These are phyloP conservation scores for Branchipolynoe longqiensis DNA, from an alignment of 2,888 invertebrate genomes.

Conservation along the genomic window DNA sequence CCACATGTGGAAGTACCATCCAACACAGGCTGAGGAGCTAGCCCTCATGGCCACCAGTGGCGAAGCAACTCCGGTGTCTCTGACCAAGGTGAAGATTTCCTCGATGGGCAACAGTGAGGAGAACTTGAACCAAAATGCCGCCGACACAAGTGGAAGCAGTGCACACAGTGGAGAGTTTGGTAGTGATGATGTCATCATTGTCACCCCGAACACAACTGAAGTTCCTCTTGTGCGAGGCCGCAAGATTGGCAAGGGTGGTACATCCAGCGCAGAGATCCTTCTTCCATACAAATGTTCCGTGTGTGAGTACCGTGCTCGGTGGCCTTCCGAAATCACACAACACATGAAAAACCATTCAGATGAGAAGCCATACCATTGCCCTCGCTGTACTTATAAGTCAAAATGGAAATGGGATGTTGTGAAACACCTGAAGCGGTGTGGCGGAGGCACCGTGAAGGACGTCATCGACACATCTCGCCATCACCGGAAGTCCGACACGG, in stretches of 20 bases:
- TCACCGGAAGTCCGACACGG: background rate
- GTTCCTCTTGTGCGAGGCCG: constrained; percentile 29
- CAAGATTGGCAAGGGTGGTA: constrained; percentile 43
- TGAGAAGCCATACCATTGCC: constrained; percentile 81
- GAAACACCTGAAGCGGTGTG: constrained; percentile 81
- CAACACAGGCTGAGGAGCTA: constrained; percentile 29
- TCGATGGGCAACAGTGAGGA: background rate
- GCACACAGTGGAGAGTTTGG: constrained; percentile 41
- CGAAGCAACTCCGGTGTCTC: background rate
- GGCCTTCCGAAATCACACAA: constrained; percentile 82
- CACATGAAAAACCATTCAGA: constrained; percentile 82
- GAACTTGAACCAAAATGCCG: background rate
- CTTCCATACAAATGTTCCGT: constrained; percentile 80
- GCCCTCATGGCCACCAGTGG: constrained; percentile 40
- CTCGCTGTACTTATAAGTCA: constrained; percentile 80
- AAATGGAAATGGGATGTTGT: constrained; percentile 83
- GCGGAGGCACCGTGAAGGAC: constrained; percentile 79
- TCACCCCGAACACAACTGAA: constrained; percentile 24
- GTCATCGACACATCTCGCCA: constrained; percentile 79
- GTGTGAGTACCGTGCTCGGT: constrained; percentile 81
- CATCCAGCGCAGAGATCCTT: constrained; percentile 67
- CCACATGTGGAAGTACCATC: constrained; percentile 64
- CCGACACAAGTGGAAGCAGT: constrained; percentile 41
- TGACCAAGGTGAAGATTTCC: background rate
- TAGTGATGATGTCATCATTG: constrained; percentile 32